Evolutionary conservation across 2,888 invertebrate genomes (phyloP).

Genomic region (Siphonodentalium dalli): DNA sequence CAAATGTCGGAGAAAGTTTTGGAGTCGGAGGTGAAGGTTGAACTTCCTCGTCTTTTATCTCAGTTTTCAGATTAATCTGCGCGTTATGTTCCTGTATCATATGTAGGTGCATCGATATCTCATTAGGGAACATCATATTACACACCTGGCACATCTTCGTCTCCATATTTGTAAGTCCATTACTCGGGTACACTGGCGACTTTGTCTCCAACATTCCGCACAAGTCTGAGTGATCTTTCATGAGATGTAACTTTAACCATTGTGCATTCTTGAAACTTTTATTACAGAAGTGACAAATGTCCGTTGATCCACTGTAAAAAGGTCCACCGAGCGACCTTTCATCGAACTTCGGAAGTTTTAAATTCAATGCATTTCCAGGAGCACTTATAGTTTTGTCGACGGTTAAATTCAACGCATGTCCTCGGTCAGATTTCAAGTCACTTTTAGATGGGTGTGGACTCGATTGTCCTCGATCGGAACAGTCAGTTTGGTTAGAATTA

Average conservation of each 20-base stretch:
- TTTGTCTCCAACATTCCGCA: constrained; percentile 34
- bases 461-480: constrained; percentile 30
- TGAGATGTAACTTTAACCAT: constrained; percentile 50
- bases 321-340: constrained; percentile 25
- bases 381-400: constrained; percentile 18
- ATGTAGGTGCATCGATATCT: constrained; percentile 66
- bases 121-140: constrained; percentile 62
- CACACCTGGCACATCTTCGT: constrained; percentile 61
- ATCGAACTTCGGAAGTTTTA: constrained; percentile 37
- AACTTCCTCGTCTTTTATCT: constrained; percentile 28
- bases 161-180: constrained; percentile 27
- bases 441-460: constrained; percentile 37
- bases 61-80: constrained; percentile 52
- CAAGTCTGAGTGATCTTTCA: constrained; percentile 47
- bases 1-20: constrained; percentile 19
- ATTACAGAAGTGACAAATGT: constrained; percentile 50
- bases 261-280: constrained; percentile 48
- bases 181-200: constrained; percentile 32
- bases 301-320: constrained; percentile 37
- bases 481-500: constrained; percentile 43
- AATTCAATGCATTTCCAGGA: constrained; percentile 30
- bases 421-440: constrained; percentile 17
- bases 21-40: constrained; percentile 25
- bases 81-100: constrained; percentile 66
- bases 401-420: constrained; percentile 3